Percentiles rank a stretch among this genome's conserved stretches.
These are phyloP conservation scores for Euura saliciscinereae DNA, from an alignment of 1,140 invertebrate species.

Conservation along the genomic window DNA sequence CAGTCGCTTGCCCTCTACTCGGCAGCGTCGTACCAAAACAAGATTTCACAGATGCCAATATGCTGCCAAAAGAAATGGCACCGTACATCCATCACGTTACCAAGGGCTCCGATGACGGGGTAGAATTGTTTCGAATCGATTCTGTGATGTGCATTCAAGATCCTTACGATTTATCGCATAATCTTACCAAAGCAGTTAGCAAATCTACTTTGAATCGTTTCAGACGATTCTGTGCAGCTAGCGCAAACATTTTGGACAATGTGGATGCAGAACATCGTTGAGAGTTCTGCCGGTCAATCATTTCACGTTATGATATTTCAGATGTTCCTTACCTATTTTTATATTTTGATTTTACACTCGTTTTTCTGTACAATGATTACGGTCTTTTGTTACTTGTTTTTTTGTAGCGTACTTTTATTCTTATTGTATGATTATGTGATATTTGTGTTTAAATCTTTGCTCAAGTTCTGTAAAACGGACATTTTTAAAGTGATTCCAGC, in stretches of 20 bases:
- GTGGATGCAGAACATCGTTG: too few relatives aligned
- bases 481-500: too few relatives aligned
- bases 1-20: conserved; percentile 58
- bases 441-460: too few relatives aligned
- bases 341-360: too few relatives aligned
- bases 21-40: conserved; percentile 46
- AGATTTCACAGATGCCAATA: conserved; percentile 15
- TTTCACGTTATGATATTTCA: too few relatives aligned
- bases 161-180: conserved; percentile 58
- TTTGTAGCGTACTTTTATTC: background rate
- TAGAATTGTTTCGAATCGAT: conserved; percentile 42
- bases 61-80: conserved; percentile 30
- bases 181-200: conserved; percentile 52
- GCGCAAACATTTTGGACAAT: conserved; percentile 25
- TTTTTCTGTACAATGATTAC: too few relatives aligned
- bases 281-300: too few relatives aligned
- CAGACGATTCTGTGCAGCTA: conserved; percentile 32
- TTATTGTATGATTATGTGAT: too few relatives aligned
- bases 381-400: too few relatives aligned
- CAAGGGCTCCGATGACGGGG: conserved; percentile 8
- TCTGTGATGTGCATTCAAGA: conserved; percentile 58
- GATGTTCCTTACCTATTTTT: too few relatives aligned
- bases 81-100: conserved; percentile 42
- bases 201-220: conserved; percentile 34
- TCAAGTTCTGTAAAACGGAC: too few relatives aligned